Percentiles rank a stretch among this genome's conserved stretches.
Conservation (phyloP, 2,888 invertebrate genomes). For the Cataglyphis albicans region DNA sequence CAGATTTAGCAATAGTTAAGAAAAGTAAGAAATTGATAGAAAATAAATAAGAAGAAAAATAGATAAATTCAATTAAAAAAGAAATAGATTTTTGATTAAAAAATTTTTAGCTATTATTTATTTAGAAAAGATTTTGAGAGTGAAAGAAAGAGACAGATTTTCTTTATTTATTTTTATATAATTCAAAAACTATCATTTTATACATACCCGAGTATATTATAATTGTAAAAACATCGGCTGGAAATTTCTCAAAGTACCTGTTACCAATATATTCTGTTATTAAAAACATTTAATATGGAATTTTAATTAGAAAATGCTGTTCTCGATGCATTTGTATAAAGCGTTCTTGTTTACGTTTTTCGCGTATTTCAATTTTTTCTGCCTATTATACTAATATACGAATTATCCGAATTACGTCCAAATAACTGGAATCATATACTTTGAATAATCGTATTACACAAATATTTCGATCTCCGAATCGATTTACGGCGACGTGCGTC, state of each 20-base stretch:
- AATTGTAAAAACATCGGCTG: not conserved
- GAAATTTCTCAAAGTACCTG: not conserved
- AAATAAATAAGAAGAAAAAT: not conserved
- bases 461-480: conserved; percentile 20
- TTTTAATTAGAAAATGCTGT: not conserved
- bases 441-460: conserved; percentile 26
- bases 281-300: conserved; percentile 1
- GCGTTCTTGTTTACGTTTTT: not conserved
- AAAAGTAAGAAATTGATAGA: not conserved
- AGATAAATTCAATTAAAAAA: not conserved
- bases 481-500: conserved; percentile 1
- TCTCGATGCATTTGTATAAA: not conserved
- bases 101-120: conserved; percentile 2
- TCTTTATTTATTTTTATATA: not conserved
- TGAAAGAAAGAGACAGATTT: not conserved
- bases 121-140: not conserved
- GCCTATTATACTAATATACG: not conserved
- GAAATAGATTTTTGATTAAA: not conserved
- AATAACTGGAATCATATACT: conserved; percentile 2
- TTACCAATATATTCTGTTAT: not conserved
- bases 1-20: not conserved
- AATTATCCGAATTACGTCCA: conserved; percentile 27
- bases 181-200: not conserved
- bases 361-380: not conserved
- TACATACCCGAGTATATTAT: conserved; percentile 1